Evolutionary conservation across 2,888 invertebrate species (phyloP).

Genomic region (Hydrotaea diabolus): DNA sequence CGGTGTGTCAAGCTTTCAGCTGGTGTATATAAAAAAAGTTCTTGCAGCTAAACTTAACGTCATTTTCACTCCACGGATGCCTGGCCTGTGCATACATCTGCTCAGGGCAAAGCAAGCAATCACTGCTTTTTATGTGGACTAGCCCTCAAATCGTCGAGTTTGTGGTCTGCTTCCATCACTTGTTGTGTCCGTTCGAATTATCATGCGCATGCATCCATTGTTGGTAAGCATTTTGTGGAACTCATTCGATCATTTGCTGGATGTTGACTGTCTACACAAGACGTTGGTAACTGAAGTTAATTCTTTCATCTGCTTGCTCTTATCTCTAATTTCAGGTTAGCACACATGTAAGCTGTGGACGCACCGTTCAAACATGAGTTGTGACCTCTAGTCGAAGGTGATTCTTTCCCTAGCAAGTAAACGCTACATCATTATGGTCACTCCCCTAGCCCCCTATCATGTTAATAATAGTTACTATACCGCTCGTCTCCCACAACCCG

Average conservation of each 20-base stretch:
- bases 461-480: not conserved
- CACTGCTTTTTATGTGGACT: no score
- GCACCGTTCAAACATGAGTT: slow-evolving; percentile 10
- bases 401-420: slow-evolving; percentile 18
- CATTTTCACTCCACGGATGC: no score
- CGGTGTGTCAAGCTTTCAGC: no score
- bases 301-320: not conserved
- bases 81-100: no score
- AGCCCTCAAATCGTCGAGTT: not conserved
- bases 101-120: no score
- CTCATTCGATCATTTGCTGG: not conserved
- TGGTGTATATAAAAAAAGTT: no score
- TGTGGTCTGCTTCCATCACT: not conserved
- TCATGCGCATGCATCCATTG: slow-evolving; percentile 21
- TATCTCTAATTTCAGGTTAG: slow-evolving; percentile 22
- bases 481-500: no score
- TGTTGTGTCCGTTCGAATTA: not conserved
- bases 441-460: not conserved
- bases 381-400: slow-evolving; percentile 23
- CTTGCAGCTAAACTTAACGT: no score
- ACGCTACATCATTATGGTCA: not conserved
- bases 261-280: not conserved
- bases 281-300: not conserved
- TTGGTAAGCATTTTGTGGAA: slow-evolving; percentile 12
- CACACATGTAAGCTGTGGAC: slow-evolving; percentile 34